phyloP scores from a whole-genome alignment of 2,888 invertebrate species.

The Meta bourneti region DNA sequence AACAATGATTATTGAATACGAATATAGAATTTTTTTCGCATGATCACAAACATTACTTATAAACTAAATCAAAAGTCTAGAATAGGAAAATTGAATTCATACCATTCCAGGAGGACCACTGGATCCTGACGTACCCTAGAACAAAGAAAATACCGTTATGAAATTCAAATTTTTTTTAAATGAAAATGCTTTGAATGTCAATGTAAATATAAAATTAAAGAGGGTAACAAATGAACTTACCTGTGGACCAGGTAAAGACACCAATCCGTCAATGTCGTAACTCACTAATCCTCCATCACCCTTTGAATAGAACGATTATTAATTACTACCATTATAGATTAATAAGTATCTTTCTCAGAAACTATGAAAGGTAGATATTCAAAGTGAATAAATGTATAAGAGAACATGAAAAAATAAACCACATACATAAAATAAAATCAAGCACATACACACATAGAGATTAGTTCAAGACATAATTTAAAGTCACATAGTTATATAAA shows the following conservation, averaged over 20 bases:
- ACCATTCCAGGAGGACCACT: constrained; percentile 84
- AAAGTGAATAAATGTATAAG: too few relatives aligned
- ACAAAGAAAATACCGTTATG: neutral
- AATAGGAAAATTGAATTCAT: constrained; percentile 74
- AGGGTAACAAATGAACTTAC: constrained; percentile 34
- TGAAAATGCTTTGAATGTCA: too few relatives aligned
- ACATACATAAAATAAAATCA: too few relatives aligned
- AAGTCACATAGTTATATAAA: too few relatives aligned
- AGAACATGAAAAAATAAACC: too few relatives aligned
- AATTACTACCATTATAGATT: neutral
- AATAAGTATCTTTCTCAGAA: neutral
- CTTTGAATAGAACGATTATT: constrained; percentile 35
- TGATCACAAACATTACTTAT: too few relatives aligned
- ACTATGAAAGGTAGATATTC: neutral
- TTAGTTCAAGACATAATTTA: too few relatives aligned
- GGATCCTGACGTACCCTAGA: constrained; percentile 82
- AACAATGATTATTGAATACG: too few relatives aligned
- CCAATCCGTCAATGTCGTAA: constrained; percentile 65
- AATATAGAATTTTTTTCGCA: too few relatives aligned
- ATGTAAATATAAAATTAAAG: too few relatives aligned
- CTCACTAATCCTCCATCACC: constrained; percentile 65
- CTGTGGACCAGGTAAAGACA: constrained; percentile 79
- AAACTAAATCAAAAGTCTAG: too few relatives aligned
- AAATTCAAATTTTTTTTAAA: neutral
- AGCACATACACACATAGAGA: too few relatives aligned